phyloP scores from a whole-genome alignment of 2,888 invertebrate species.

The Drosophila niveifrons region DNA sequence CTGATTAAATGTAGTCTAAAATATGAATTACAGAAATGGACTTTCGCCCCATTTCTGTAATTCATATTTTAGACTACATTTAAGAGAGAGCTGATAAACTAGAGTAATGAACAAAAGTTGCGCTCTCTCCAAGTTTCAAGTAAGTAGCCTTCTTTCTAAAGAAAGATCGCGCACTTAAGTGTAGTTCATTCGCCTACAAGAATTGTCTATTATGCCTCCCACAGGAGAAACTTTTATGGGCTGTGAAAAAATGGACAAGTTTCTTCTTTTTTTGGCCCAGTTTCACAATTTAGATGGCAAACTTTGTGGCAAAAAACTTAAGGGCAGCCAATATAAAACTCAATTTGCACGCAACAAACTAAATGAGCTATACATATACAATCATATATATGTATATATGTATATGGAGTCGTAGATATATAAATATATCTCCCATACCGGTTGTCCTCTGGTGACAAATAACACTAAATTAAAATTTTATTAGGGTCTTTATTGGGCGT shows the following conservation, averaged over 20 bases:
- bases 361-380: slow-evolving; percentile 24
- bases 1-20: too few species aligned
- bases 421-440: neutral
- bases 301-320: slow-evolving; percentile 34
- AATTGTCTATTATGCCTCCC: slow-evolving; percentile 16
- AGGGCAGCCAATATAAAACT: slow-evolving; percentile 35
- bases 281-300: slow-evolving; percentile 22
- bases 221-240: slow-evolving; percentile 31
- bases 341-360: slow-evolving; percentile 46
- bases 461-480: slow-evolving; percentile 79
- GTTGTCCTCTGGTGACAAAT: slow-evolving; percentile 74
- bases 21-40: too few species aligned
- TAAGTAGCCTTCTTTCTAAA: neutral
- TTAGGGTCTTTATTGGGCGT: slow-evolving; percentile 77
- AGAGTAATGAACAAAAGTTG: neutral
- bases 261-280: slow-evolving; percentile 15
- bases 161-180: neutral
- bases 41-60: too few species aligned
- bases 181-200: neutral
- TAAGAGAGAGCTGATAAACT: too few species aligned
- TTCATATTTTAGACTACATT: too few species aligned
- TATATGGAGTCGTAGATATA: slow-evolving; percentile 20
- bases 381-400: slow-evolving; percentile 7
- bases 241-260: slow-evolving; percentile 25
- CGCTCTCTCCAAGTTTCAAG: neutral